A percentile compares a stretch with the other conserved stretches of the same genome.
Evolutionary conservation across 2,797 vertebrate species (phyloP).

Genomic region (Amphiprion clarkii): DNA sequence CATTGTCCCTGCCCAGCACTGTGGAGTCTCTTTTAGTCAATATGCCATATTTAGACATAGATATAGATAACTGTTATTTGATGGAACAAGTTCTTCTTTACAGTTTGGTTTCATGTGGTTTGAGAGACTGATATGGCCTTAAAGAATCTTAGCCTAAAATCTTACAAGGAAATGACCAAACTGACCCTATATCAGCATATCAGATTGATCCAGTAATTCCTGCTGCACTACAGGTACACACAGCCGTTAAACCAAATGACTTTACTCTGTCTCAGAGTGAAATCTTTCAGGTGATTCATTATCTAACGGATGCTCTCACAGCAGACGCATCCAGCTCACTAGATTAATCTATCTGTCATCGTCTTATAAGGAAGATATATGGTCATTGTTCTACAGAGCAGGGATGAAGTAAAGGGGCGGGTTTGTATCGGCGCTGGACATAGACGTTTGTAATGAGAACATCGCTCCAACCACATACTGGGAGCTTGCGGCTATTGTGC

Average conservation of each 20-base stretch:
- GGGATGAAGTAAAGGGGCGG: constrained; percentile 60
- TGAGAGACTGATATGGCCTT: neutral
- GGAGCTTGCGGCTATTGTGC: constrained; percentile 23
- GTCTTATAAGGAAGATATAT: constrained; percentile 82
- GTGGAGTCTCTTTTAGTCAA: constrained; percentile 25
- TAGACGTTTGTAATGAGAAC: constrained; percentile 68
- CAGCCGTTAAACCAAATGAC: constrained; percentile 56
- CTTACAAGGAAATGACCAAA: constrained; percentile 37
- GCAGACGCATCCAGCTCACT: constrained; percentile 76
- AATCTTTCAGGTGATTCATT: constrained; percentile 83
- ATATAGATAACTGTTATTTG: constrained; percentile 1
- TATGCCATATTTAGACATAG: neutral
- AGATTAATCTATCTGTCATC: constrained; percentile 85
- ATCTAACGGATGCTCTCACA: constrained; percentile 76
- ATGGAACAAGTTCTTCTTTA: neutral
- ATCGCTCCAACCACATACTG: constrained; percentile 44
- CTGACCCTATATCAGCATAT: constrained; percentile 45
- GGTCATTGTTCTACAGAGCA: constrained; percentile 72
- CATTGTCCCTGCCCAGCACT: constrained; percentile 11
- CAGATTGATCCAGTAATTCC: constrained; percentile 40
- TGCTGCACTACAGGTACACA: constrained; percentile 33
- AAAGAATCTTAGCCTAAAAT: neutral
- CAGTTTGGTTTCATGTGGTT: constrained; percentile 6
- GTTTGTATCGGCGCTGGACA: constrained; percentile 51
- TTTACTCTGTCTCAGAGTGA: constrained; percentile 55